A percentile compares a stretch with the other conserved stretches of the same genome.
These are phyloP conservation scores for Araneus ventricosus DNA, from an alignment of 1,140 invertebrate species.

Conservation along the genomic window DNA sequence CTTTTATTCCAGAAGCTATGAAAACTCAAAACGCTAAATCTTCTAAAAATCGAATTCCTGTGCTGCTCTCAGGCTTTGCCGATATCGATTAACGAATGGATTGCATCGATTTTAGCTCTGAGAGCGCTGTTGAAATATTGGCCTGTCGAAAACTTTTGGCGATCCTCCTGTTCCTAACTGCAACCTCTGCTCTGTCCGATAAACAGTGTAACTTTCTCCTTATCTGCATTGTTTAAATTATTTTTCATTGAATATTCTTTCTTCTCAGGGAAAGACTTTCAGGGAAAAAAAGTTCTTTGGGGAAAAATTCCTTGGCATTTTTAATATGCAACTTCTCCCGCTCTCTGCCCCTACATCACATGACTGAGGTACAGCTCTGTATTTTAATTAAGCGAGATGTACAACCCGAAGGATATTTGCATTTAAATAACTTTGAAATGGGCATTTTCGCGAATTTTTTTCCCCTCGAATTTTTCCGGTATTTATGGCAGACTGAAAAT, in stretches of 20 bases:
- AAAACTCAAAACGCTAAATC: slow-evolving; percentile 44
- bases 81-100: slow-evolving; percentile 70
- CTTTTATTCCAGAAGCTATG: slow-evolving; percentile 2
- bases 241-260: slow-evolving; percentile 28
- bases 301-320: slow-evolving; percentile 7
- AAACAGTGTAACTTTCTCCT: slow-evolving; percentile 18
- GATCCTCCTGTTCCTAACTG: background rate
- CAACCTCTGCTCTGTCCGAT: slow-evolving; percentile 28
- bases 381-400: slow-evolving; percentile 68
- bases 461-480: slow-evolving; percentile 25
- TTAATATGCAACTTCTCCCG: slow-evolving; percentile 39
- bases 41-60: slow-evolving; percentile 21
- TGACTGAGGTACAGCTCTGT: background rate
- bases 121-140: slow-evolving; percentile 67
- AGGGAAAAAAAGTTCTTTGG: background rate
- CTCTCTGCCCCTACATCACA: background rate
- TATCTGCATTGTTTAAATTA: slow-evolving; percentile 61
- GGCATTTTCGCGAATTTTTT: slow-evolving; percentile 21
- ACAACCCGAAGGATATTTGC: slow-evolving; percentile 54
- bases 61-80: background rate
- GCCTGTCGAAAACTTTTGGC: slow-evolving; percentile 65
- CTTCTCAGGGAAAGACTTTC: background rate
- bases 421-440: slow-evolving; percentile 66
- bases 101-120: slow-evolving; percentile 59
- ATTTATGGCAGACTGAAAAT: slow-evolving; percentile 41